Conservation (phyloP, 2,888 invertebrate genomes). For the Lottia gigantea region DNA sequence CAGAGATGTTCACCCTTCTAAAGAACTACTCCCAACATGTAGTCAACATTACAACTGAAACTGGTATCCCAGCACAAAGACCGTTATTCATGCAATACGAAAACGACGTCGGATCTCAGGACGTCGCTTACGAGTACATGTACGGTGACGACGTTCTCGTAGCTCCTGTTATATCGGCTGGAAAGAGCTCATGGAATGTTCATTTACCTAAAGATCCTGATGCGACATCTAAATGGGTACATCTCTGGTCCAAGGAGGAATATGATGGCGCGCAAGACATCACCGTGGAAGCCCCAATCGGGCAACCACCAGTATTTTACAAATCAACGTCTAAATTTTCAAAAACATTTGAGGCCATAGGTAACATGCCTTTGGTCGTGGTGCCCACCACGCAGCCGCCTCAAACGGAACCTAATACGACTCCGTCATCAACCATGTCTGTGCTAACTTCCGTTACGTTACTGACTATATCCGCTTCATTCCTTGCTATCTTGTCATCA, state of each 20-base stretch:
- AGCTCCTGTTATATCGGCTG: constrained; percentile 51
- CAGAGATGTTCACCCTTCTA: constrained; percentile 44
- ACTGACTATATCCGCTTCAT: too few species aligned
- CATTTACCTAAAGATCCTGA: constrained; percentile 46
- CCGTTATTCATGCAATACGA: constrained; percentile 56
- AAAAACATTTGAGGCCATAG: constrained; percentile 32
- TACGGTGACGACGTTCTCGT: constrained; percentile 57
- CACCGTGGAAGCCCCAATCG: constrained; percentile 47
- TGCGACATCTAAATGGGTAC: constrained; percentile 42
- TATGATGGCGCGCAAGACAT: constrained; percentile 35
- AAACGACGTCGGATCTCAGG: constrained; percentile 37
- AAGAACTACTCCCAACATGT: constrained; percentile 46
- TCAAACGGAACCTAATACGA: too few species aligned
- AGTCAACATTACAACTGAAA: constrained; percentile 31
- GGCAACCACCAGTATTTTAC: constrained; percentile 58
- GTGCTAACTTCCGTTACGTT: too few species aligned
- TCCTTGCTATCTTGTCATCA: too few species aligned
- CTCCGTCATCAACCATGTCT: too few species aligned
- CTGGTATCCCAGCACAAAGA: constrained; percentile 55
- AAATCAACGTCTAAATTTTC: constrained; percentile 38
- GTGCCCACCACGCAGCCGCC: constrained; percentile 5
- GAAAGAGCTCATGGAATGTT: constrained; percentile 38
- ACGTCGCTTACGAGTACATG: constrained; percentile 55
- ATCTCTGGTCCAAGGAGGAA: constrained; percentile 43
- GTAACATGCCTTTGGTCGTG: constrained; percentile 27